Conservation (phyloP, 2,888 invertebrate species). For the Gortyna flavago region DNA sequence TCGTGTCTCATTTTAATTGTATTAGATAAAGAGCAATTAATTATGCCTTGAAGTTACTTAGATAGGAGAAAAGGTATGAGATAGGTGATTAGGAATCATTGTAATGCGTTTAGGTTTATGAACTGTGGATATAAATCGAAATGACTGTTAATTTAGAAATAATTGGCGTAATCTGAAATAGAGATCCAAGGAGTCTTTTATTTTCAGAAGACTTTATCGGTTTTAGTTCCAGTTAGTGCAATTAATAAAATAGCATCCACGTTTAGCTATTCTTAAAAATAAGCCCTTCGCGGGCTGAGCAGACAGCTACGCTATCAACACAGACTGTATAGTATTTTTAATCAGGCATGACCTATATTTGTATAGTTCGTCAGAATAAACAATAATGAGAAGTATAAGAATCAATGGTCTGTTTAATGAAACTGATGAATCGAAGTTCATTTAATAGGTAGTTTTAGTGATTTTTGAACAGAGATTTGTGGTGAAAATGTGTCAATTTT, state of each 20-base stretch:
- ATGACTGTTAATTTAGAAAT: not conserved
- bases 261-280: not conserved
- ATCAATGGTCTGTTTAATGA: not conserved
- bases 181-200: not conserved
- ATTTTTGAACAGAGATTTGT: not conserved
- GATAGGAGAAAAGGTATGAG: not conserved
- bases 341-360: not conserved
- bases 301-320: not conserved
- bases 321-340: not conserved
- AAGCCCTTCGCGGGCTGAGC: accelerated
- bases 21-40: constrained; percentile 17
- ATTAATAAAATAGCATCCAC: not conserved
- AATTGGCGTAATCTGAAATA: not conserved
- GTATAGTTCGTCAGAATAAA: not conserved
- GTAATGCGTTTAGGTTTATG: not conserved
- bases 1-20: not conserved
- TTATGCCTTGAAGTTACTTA: not conserved
- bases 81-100: not conserved
- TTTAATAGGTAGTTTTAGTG: not conserved
- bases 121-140: not conserved
- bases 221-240: not conserved
- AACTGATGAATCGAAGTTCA: not conserved
- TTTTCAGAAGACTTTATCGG: not conserved
- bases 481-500: not conserved
- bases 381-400: not conserved